Evolutionary conservation across 2,888 invertebrate species (phyloP).

Genomic region (Nemoura dubitans): DNA sequence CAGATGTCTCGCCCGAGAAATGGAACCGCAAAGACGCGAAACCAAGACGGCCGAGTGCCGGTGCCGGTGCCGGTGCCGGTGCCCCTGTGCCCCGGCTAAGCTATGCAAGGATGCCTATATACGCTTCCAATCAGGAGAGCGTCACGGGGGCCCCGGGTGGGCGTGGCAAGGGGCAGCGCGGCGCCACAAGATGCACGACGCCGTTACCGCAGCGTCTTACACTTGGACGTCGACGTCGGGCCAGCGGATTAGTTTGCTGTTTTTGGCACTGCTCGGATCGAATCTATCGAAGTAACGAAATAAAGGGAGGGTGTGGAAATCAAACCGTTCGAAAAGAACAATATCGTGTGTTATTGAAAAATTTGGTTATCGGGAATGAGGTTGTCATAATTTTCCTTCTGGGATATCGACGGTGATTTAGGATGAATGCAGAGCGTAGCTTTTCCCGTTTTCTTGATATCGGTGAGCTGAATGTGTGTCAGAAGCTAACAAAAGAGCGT

Average conservation of each 20-base stretch:
- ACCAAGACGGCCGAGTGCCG: no score
- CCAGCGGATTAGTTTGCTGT: slow-evolving; percentile 29
- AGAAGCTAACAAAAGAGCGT: no score
- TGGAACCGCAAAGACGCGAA: no score
- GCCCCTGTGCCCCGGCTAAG: no score
- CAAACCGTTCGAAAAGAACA: not conserved
- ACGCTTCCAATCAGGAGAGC: slow-evolving; percentile 34
- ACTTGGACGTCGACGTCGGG: not conserved
- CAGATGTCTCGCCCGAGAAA: no score
- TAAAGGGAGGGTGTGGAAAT: not conserved
- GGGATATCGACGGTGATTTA: not conserved
- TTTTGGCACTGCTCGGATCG: slow-evolving; percentile 1
- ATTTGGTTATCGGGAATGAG: not conserved
- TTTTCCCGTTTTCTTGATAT: not conserved
- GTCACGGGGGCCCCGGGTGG: slow-evolving; percentile 24
- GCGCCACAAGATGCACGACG: slow-evolving; percentile 46
- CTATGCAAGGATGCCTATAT: no score
- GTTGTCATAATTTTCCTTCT: not conserved
- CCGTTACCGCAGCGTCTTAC: slow-evolving; percentile 13
- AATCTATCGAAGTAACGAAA: not conserved
- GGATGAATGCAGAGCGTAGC: not conserved
- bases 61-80: no score
- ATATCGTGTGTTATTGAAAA: not conserved
- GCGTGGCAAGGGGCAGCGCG: slow-evolving; percentile 42
- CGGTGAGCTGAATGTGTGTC: not conserved